Evolutionary conservation across 2,797 vertebrate genomes (phyloP).

Genomic region (Tiaroga cobitis): DNA sequence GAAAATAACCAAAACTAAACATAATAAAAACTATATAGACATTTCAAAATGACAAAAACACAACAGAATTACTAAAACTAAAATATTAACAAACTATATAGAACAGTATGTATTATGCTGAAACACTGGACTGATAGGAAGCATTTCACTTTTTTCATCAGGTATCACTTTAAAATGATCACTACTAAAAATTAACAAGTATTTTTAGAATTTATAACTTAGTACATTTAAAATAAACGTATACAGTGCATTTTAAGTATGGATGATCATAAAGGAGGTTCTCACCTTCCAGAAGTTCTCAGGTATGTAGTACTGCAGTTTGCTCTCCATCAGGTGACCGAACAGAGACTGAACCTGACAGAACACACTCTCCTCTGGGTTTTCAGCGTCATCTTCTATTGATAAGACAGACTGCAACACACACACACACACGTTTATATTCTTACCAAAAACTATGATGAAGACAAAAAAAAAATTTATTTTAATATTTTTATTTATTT

Average conservation of each 20-base stretch:
- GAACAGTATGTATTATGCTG: too few species aligned
- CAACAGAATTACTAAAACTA: too few species aligned
- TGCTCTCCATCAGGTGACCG: conserved; percentile 99
- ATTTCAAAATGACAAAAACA: too few species aligned
- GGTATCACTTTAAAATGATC: too few species aligned
- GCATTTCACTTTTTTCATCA: too few species aligned
- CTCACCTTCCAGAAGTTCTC: conserved; percentile 99
- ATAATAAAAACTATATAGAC: background rate
- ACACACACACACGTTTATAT: background rate
- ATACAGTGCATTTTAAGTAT: too few species aligned
- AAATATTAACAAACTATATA: too few species aligned
- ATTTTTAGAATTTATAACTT: too few species aligned
- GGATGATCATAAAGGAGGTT: background rate
- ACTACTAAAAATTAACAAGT: too few species aligned
- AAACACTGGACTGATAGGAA: too few species aligned
- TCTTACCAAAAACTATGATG: background rate
- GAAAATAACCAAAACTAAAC: background rate
- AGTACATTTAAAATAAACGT: too few species aligned
- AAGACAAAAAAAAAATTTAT: background rate
- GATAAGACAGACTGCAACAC: conserved; percentile 86
- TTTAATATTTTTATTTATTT: background rate
- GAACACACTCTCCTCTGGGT: conserved; percentile 98
- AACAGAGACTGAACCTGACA: conserved; percentile 98
- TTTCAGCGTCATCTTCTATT: conserved; percentile 95
- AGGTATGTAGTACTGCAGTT: conserved; percentile 96